Percentiles rank a stretch among this genome's conserved stretches.
These are phyloP conservation scores for Scylla paramamosain DNA, from an alignment of 1,140 invertebrate genomes.

Conservation along the genomic window DNA sequence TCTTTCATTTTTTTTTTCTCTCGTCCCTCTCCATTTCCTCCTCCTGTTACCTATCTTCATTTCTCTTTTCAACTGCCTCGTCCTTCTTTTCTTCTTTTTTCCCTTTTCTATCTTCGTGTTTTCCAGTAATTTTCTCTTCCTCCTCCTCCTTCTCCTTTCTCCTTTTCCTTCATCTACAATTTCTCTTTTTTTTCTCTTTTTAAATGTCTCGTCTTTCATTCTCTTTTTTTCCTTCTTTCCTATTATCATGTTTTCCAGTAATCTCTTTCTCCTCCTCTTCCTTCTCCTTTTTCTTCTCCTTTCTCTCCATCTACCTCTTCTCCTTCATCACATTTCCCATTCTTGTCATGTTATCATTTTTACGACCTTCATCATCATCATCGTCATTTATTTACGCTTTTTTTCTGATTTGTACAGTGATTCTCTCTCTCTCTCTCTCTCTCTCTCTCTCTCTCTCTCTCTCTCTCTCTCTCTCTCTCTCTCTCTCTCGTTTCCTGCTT, in stretches of 20 bases:
- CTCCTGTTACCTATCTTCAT: not conserved
- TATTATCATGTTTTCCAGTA: not conserved
- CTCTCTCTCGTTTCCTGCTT: too few species aligned
- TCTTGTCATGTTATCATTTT: too few species aligned
- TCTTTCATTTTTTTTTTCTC: too few species aligned
- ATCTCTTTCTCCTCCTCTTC: not conserved
- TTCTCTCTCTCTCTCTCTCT: too few species aligned
- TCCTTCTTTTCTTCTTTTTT: not conserved
- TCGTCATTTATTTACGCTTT: too few species aligned
- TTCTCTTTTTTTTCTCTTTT: not conserved
- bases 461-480: too few species aligned
- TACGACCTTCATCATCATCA: too few species aligned
- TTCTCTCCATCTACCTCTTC: not conserved
- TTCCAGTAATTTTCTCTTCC: not conserved
- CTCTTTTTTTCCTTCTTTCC: not conserved
- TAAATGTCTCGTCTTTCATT: too few species aligned
- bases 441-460: too few species aligned
- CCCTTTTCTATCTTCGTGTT: not conserved
- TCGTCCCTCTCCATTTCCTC: not conserved
- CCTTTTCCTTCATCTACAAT: not conserved
- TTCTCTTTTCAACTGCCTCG: not conserved
- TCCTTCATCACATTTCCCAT: not conserved
- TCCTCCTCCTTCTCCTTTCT: not conserved
- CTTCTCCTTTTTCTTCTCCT: not conserved
- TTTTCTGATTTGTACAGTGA: too few species aligned